Percentiles rank a stretch among this genome's conserved stretches.
phyloP scores from a whole-genome alignment of 2,888 invertebrate genomes.

The Thymelicus lineola region DNA sequence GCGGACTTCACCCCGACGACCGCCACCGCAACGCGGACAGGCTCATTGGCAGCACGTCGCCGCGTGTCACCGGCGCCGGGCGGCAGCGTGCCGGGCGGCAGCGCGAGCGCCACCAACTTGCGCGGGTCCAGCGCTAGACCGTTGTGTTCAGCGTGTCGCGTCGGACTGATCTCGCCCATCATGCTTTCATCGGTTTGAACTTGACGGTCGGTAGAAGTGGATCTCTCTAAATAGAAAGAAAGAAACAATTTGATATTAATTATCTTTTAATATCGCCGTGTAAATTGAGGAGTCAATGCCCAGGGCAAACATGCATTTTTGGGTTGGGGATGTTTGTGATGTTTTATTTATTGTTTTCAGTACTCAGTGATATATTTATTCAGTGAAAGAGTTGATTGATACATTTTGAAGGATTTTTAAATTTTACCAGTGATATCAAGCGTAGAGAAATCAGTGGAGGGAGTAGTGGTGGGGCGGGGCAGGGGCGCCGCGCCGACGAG shows the following conservation, averaged over 20 bases:
- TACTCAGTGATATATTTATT: too few species aligned
- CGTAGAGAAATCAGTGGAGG: slow-evolving; percentile 68
- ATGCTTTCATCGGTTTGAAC: slow-evolving; percentile 70
- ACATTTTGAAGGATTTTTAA: too few species aligned
- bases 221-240: slow-evolving; percentile 53
- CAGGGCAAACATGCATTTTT: too few species aligned
- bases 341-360: too few species aligned
- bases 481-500: slow-evolving; percentile 51
- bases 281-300: too few species aligned
- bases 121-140: slow-evolving; percentile 55
- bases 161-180: slow-evolving; percentile 36
- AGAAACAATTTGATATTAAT: background rate
- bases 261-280: background rate
- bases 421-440: slow-evolving; percentile 57
- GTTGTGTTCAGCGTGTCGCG: slow-evolving; percentile 44
- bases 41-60: slow-evolving; percentile 41
- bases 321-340: too few species aligned
- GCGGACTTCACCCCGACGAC: slow-evolving; percentile 47
- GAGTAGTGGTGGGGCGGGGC: slow-evolving; percentile 53
- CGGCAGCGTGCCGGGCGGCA: slow-evolving; percentile 44
- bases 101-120: slow-evolving; percentile 49
- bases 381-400: too few species aligned
- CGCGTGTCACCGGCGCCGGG: slow-evolving; percentile 47
- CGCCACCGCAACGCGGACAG: slow-evolving; percentile 50
- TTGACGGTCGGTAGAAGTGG: slow-evolving; percentile 62